Evolutionary conservation across 2,797 vertebrate genomes (phyloP), one percentile per base, ranked within the genome.

Genomic region (Acestrorhynchus altus): DNA sequence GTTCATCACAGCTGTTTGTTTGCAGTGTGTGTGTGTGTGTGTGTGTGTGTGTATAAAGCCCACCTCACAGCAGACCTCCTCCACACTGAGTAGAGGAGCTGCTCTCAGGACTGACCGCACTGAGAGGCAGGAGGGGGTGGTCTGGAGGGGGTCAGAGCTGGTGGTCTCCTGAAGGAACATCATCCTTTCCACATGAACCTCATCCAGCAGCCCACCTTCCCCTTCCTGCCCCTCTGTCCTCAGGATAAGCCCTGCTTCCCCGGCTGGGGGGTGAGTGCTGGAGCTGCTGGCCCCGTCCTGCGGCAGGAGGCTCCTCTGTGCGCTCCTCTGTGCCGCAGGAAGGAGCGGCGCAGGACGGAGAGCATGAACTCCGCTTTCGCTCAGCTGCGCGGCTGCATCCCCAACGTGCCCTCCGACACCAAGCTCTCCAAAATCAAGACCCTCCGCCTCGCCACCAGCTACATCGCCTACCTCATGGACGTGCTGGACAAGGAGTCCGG

Each of bases 391-490:
- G 97, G 98, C 88, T 99, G 97, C 83, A 99, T 98, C 86, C 97
- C 97, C 82, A 99, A 98, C 86, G 97, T 98, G 26, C 97, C 97
- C 0, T 96, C 97, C 7, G 97, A 99, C 89, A 99, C 97, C 77
- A 99, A 99, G 54, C 93, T 99, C 82, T 98, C 97, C 87, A 99
- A 99, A 86, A 98, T 99, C 87, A 98, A 99, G 86, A 98, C 97
- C 4, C 90, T 99, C 47, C 93, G 97, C 68, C 86, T 99, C 91
- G 97, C 97, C 84, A 99, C 97, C 88, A 96, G 96, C 92, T 99
- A 98, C 90, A 99, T 98, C 92, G 96, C 97, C 88, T 98, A 99
- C 93, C 95, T 99, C 93, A 99, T 98, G 96, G 96, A 98, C 92
- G 95, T 99, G 87, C 93, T 99, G 91, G 97, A 95, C 90, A 97